Evolutionary conservation across 2,113 vertebrate genomes (phyloP).

Genomic region (Lophius piscatorius): DNA sequence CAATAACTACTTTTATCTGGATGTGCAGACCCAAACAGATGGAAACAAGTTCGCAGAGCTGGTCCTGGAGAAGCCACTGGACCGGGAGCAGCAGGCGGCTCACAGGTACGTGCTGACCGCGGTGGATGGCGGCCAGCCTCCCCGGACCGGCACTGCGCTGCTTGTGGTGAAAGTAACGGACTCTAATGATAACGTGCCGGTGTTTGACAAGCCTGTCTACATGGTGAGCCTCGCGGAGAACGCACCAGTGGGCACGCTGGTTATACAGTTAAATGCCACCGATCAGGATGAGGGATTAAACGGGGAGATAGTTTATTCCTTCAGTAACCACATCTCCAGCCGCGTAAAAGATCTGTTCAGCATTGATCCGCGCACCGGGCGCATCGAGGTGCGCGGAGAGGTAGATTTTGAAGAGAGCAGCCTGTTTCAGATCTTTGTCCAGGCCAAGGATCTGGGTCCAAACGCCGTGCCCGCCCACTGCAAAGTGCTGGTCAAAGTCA

Average conservation of each 20-base stretch:
- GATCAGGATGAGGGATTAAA: constrained; percentile 95
- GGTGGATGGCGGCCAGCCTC: constrained; percentile 92
- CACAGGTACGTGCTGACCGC: constrained; percentile 97
- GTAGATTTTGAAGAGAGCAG: constrained; percentile 95
- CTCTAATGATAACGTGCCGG: constrained; percentile 97
- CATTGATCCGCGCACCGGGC: constrained; percentile 89
- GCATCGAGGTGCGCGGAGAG: constrained; percentile 92
- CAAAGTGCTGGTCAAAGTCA: constrained; percentile 92
- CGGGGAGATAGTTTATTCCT: constrained; percentile 94
- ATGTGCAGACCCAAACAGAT: constrained; percentile 96
- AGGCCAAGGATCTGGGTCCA: constrained; percentile 95
- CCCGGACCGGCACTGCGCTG: constrained; percentile 93
- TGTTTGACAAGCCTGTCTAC: constrained; percentile 95
- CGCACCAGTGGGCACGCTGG: constrained; percentile 89
- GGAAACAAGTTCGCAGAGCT: constrained; percentile 96
- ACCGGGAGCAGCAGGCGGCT: constrained; percentile 94
- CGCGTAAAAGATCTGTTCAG: constrained; percentile 92
- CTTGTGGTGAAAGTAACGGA: constrained; percentile 94
- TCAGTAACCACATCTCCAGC: constrained; percentile 93
- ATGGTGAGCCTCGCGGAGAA: constrained; percentile 92
- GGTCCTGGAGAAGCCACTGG: constrained; percentile 92
- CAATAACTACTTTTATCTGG: constrained; percentile 94
- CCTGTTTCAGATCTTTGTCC: constrained; percentile 93
- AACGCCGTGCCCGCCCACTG: constrained; percentile 96
- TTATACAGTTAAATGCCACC: constrained; percentile 95